phyloP scores from a whole-genome alignment of 2,113 vertebrate genomes.

The Merops nubicus region DNA sequence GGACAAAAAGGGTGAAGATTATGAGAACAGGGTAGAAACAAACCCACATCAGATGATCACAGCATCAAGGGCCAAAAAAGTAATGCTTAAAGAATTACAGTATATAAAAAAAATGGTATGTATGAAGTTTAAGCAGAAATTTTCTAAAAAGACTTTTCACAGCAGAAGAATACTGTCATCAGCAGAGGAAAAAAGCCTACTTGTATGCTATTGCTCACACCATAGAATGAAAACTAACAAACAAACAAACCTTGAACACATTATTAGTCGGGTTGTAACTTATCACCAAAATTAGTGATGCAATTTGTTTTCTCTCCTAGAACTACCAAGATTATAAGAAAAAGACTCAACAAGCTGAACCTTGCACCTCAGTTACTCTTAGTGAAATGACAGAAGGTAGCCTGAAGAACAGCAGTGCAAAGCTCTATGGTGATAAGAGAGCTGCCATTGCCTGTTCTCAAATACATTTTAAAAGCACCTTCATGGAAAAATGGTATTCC shows the following conservation, averaged over 20 bases:
- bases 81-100: constrained; percentile 36
- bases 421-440: background rate
- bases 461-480: background rate
- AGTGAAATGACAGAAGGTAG: background rate
- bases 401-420: background rate
- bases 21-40: constrained; percentile 56
- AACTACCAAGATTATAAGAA: background rate
- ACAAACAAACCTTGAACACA: background rate
- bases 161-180: background rate
- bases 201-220: background rate
- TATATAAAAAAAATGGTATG: background rate
- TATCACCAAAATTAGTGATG: background rate
- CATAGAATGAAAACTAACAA: background rate
- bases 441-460: background rate
- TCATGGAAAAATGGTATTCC: background rate
- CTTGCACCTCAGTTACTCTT: background rate
- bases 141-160: background rate
- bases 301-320: background rate
- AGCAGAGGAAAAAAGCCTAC: background rate
- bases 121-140: background rate
- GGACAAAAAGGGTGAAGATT: constrained; percentile 53
- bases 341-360: background rate
- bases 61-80: constrained; percentile 47
- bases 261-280: background rate
- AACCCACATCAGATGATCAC: constrained; percentile 29